Conservation (phyloP, 2,888 invertebrate species). For the Tolmerus cingulatus region DNA sequence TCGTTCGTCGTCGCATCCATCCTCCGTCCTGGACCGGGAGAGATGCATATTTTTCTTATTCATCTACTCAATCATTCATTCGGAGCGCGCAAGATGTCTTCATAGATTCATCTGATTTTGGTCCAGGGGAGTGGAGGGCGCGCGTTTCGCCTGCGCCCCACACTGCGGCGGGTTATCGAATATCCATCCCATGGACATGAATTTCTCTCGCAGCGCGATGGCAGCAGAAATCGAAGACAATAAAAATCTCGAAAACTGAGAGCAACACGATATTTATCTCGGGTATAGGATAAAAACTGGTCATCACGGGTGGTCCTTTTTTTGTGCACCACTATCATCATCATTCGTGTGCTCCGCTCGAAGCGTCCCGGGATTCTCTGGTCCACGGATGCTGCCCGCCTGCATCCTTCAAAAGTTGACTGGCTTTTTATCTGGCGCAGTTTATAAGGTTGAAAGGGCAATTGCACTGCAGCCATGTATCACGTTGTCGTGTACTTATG, state of each 20-base stretch:
- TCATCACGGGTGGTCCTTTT: constrained; percentile 38
- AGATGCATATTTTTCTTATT: constrained; percentile 1
- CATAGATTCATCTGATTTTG: constrained; percentile 25
- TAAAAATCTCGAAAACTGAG: constrained; percentile 19
- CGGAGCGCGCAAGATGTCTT: constrained; percentile 10
- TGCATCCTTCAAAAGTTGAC: constrained; percentile 3
- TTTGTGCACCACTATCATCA: not conserved
- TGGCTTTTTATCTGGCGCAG: constrained; percentile 2
- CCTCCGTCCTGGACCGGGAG: not conserved
- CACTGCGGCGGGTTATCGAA: constrained; percentile 31
- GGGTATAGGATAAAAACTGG: constrained; percentile 1
- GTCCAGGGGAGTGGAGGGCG: not conserved
- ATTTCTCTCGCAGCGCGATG: not conserved
- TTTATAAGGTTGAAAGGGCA: constrained; percentile 19
- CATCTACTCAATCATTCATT: constrained; percentile 27
- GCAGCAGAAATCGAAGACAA: constrained; percentile 13
- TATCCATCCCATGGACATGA: constrained; percentile 1
- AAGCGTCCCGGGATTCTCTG: not conserved
- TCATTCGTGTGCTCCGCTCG: not conserved
- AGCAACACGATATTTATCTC: constrained; percentile 30
- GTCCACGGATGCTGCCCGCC: not conserved
- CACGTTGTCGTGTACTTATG: not conserved
- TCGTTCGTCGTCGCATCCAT: not conserved
- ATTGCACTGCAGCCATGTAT: constrained; percentile 10
- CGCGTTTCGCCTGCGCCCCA: constrained; percentile 8